Percentiles rank a stretch among this genome's conserved stretches.
Evolutionary conservation across 2,797 vertebrate species (phyloP).

Genomic region (Octomys mimax): DNA sequence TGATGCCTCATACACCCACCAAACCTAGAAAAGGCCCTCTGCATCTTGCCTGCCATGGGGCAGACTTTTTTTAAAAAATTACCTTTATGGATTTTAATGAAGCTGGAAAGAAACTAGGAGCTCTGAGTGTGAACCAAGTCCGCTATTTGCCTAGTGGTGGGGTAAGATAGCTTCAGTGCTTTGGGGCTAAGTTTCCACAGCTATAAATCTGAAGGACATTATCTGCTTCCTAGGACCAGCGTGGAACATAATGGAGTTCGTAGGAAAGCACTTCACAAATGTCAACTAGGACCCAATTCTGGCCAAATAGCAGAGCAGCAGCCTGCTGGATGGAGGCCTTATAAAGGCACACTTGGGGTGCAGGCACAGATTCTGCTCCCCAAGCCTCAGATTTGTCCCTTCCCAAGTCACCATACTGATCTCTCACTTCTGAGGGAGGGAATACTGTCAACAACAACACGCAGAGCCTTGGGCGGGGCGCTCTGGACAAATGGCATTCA

Average conservation of each 20-base stretch:
- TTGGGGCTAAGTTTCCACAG: background rate
- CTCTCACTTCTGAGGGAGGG: conserved; percentile 65
- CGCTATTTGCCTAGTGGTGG: background rate
- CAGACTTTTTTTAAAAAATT: background rate
- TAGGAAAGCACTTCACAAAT: background rate
- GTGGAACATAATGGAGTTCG: background rate
- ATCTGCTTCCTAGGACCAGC: background rate
- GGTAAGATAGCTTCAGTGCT: background rate
- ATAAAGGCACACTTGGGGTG: background rate
- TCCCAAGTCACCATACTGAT: background rate
- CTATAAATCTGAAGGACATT: conserved; percentile 14
- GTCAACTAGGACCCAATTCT: background rate
- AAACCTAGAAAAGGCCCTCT: background rate
- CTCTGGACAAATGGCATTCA: conserved; percentile 23
- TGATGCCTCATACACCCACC: background rate
- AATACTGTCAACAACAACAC: background rate
- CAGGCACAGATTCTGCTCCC: background rate
- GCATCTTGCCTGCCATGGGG: background rate
- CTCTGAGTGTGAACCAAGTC: background rate
- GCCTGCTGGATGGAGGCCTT: background rate
- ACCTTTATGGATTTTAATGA: background rate
- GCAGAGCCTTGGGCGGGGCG: background rate
- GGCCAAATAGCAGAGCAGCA: background rate
- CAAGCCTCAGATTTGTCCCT: background rate
- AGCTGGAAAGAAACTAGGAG: background rate